Evolutionary conservation across 1,140 invertebrate species (phyloP), one percentile per base, ranked within the genome.

Genomic region (Alviniconcha marisindica): DNA sequence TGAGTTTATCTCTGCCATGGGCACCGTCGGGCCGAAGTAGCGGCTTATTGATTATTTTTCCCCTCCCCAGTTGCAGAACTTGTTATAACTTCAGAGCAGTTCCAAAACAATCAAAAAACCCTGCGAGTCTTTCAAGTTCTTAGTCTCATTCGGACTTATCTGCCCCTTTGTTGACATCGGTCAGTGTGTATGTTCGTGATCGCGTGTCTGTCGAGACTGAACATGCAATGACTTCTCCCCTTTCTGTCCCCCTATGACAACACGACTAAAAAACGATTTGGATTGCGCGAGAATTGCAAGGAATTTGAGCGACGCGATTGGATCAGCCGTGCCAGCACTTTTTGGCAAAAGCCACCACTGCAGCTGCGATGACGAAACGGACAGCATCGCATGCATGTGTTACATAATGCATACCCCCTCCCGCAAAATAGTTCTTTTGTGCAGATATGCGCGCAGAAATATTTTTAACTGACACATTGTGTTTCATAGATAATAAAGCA

Each of bases 371-470:
- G 33, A 80, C 78, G 56, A 80, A 66, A 80, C 78, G 69, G 56
- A n/a, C n/a, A 4, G 40, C 14, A 40, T 42, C 18, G 60, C 21
- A 24, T 66, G 56, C 60, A 80, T 14, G 78, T 80, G 56, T 80
- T 80, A 80, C 60, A 80, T 80, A 80, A 80, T 69, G 78, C 56
- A 80, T 80, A 60, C 78, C 69, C 78, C 78, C 78, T 69, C n/a
- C 21, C 31, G n/a, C 60, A 36, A 80, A 80, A 60, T 80, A 80
- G 78, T 80, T 80, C 78, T n/a, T 42, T 60, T 60, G 31, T 66
- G 33, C 60, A 31, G 36, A 54, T 56, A 78, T 78, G 78, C 78
- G 78, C 78, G 78, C 78, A 80, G 56, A 80, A 80, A 80, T 80
- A 80, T 69, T 24, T 80, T 2, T 28, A 44, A 78, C 36, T 38